Evolutionary conservation across 2,113 vertebrate genomes (phyloP).

Genomic region (Ctenodactylus gundi): DNA sequence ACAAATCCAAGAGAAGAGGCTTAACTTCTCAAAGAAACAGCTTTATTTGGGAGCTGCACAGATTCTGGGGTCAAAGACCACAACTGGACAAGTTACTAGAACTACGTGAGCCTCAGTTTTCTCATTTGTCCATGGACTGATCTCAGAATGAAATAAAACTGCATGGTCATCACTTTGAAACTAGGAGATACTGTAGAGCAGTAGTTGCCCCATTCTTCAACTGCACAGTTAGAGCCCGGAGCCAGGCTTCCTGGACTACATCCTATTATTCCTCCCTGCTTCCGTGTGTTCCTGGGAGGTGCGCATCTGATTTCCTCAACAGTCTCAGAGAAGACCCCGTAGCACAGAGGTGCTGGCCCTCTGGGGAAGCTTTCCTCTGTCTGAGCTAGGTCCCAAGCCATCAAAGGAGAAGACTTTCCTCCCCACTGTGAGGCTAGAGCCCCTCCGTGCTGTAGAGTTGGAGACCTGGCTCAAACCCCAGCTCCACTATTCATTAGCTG

Average conservation of each 20-base stretch:
- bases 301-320: neutral
- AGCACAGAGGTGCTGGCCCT: neutral
- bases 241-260: neutral
- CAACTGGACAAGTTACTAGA: neutral
- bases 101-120: neutral
- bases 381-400: neutral
- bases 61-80: neutral
- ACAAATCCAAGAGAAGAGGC: neutral
- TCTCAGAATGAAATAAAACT: neutral
- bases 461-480: neutral
- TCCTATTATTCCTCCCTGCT: neutral
- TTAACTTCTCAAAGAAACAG: neutral
- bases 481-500: neutral
- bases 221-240: neutral
- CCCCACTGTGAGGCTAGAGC: neutral
- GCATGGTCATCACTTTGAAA: neutral
- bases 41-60: conserved; percentile 8
- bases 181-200: neutral
- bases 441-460: neutral
- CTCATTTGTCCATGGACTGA: neutral
- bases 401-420: neutral
- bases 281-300: neutral
- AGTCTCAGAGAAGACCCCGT: neutral
- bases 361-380: neutral
- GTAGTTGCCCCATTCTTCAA: neutral